Base-by-base conservation (phyloP, 2,113 vertebrate species). In the Mesoclemmys tuberculata region DNA sequence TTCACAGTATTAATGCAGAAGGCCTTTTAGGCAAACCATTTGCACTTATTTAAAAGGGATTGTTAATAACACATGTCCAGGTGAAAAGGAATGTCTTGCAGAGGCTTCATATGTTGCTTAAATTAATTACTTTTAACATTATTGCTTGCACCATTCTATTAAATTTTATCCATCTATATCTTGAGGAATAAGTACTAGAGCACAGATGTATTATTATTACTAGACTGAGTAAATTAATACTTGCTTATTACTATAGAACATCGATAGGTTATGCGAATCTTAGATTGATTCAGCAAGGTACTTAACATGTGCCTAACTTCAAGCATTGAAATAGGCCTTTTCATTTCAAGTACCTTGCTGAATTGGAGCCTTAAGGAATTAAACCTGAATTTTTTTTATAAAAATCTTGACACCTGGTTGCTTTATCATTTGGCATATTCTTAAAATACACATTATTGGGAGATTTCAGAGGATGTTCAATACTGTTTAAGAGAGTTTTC, bases 201-300 rank as follows among this genome's bases (percentile, higher is more conserved):
- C 10, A 27, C 19, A 21, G 12, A 9, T 5, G 10, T 5, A 3
- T 82, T 35, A 54, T 2, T 1, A 8, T 9, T 48, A 27, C 0
- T 5, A 8, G 13, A 29, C 61, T 64, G 7, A 64, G 29, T 64
- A 64, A 64, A 35, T 14, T 64, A 64, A 64, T 64, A n/a, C 16
- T 64, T 64, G 61, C 61, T 19, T 64, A 64, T 35, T 64, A 64
- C 61, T 64, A 14, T 64, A 64, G 31, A 64, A 64, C 16, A 64
- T 64, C 29, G 35, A 35, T 35, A 35, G 29, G 27, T 31, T 61
- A 12, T 31, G 56, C 27, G 8, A 61, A 29, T 58, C 29, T 61
- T 31, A 61, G 56, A 27, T 26, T 61, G 56, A 61, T 61, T 31
- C 56, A 61, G 56, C 56, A 61, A 61, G 61, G 31, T 64, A 35